A percentile compares a stretch with the other conserved stretches of the same genome.
Evolutionary conservation across 2,113 vertebrate species (phyloP).

Genomic region (Terrapene triunguis): DNA sequence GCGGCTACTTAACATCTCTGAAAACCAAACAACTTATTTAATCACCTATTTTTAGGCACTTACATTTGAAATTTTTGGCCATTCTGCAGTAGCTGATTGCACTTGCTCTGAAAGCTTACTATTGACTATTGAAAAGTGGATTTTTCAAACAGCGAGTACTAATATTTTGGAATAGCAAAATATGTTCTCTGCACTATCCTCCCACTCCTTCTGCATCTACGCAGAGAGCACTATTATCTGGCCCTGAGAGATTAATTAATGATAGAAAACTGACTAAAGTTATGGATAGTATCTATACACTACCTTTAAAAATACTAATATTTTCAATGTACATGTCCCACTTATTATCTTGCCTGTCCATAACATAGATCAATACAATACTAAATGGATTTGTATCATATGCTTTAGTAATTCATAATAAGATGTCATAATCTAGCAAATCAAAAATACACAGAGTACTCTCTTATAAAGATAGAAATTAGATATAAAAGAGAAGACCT

Average conservation of each 20-base stretch:
- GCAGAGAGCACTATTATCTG: fast-evolving
- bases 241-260: conserved; percentile 43
- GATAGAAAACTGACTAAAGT: not conserved
- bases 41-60: conserved; percentile 47
- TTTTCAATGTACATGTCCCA: not conserved
- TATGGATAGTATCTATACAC: not conserved
- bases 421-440: not conserved
- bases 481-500: not conserved
- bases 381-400: not conserved
- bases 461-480: not conserved
- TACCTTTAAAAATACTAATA: conserved; percentile 14
- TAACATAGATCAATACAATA: not conserved
- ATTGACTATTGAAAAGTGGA: not conserved
- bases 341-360: not conserved
- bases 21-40: conserved; percentile 29
- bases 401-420: fast-evolving
- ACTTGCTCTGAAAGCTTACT: conserved; percentile 5
- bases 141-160: conserved; percentile 7
- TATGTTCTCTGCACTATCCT: not conserved
- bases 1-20: conserved; percentile 10
- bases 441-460: not conserved
- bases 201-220: not conserved
- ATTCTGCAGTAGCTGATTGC: conserved; percentile 29
- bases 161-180: not conserved
- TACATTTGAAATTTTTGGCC: conserved; percentile 38